Evolutionary conservation across 53 echinoderm and acorn worm genomes (phyloP).

Genomic region (Glandiceps talaboti): DNA sequence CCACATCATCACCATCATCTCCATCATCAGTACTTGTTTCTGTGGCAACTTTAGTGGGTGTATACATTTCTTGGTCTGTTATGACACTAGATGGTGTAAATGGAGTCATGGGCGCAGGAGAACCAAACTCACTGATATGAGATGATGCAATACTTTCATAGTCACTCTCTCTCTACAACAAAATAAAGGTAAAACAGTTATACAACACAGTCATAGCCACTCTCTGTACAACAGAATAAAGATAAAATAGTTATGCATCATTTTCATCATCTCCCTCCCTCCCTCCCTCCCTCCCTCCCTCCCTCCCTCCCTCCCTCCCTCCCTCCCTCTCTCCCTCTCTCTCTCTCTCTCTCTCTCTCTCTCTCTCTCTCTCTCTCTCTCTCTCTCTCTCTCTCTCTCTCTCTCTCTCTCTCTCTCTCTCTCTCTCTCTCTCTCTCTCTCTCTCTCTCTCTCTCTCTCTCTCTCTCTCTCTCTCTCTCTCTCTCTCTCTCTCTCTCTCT

Average conservation of each 20-base stretch:
- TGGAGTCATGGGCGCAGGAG: conserved; percentile 59
- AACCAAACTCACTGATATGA: conserved; percentile 63
- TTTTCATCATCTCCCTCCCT: conserved; percentile 97
- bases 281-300: too few species aligned
- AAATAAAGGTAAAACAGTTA: background rate
- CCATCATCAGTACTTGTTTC: background rate
- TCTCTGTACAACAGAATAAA: conserved; percentile 42
- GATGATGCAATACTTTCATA: conserved; percentile 79
- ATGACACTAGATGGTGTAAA: background rate
- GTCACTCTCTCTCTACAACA: conserved; percentile 69
- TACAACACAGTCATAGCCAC: conserved; percentile 80
- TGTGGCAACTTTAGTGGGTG: background rate
- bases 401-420: too few species aligned
- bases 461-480: too few species aligned
- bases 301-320: too few species aligned
- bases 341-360: too few species aligned
- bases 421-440: too few species aligned
- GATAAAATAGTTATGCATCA: conserved; percentile 5
- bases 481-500: too few species aligned
- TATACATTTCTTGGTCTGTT: background rate
- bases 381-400: too few species aligned
- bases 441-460: too few species aligned
- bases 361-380: too few species aligned
- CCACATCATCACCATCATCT: background rate
- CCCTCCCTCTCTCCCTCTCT: too few species aligned